Evolutionary conservation across 2,113 vertebrate genomes (phyloP).

Genomic region (Cervus canadensis): DNA sequence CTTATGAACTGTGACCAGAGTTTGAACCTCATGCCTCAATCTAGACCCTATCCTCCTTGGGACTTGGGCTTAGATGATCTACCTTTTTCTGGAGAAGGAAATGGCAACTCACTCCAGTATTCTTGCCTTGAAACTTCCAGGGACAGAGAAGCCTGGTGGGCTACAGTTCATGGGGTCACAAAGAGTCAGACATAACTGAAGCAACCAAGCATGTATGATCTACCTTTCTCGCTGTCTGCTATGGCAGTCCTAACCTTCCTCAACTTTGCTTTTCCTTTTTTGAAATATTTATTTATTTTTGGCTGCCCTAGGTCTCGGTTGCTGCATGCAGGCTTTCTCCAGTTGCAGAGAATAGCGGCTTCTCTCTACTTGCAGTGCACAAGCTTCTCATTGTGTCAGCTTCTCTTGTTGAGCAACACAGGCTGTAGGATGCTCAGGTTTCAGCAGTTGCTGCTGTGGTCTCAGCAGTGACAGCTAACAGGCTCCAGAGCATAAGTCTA

Average conservation of each 20-base stretch:
- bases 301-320: neutral
- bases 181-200: neutral
- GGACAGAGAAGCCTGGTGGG: neutral
- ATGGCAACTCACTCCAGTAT: neutral
- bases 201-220: fast-evolving
- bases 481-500: neutral
- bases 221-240: neutral
- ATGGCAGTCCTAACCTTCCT: neutral
- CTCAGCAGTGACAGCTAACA: fast-evolving
- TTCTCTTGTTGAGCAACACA: neutral
- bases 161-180: neutral
- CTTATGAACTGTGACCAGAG: neutral
- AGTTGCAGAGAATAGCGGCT: neutral
- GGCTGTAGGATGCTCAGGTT: neutral
- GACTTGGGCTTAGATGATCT: neutral
- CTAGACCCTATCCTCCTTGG: neutral
- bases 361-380: neutral
- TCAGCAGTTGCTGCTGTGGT: neutral
- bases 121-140: neutral
- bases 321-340: neutral
- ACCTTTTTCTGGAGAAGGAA: neutral
- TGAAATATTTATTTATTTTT: neutral
- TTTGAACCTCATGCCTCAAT: neutral
- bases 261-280: neutral
- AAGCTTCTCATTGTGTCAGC: neutral